These are phyloP conservation scores for Microtus pennsylvanicus DNA, from an alignment of 2,113 vertebrate genomes.

Conservation along the genomic window DNA sequence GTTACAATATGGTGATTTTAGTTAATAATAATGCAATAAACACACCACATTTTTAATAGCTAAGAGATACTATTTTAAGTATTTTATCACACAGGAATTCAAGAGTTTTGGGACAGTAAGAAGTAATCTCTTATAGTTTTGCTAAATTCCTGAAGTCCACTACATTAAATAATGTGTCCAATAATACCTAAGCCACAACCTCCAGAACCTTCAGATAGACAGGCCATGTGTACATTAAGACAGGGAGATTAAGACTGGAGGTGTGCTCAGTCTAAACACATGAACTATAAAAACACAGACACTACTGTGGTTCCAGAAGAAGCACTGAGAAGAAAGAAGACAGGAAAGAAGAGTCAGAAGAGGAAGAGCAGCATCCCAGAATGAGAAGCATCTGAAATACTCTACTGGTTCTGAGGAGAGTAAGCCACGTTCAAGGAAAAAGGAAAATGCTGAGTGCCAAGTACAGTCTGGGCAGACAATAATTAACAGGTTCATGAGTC, in stretches of 20 bases:
- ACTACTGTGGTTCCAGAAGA: not conserved
- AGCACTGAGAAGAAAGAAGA: not conserved
- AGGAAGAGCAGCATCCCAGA: not conserved
- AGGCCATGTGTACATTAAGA: not conserved
- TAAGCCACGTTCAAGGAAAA: not conserved
- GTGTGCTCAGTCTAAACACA: not conserved
- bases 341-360: not conserved
- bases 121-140: not conserved
- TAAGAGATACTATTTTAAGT: not conserved
- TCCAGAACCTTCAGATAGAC: not conserved
- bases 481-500: not conserved
- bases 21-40: not conserved
- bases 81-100: not conserved
- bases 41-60: not conserved
- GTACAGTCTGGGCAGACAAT: not conserved
- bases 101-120: not conserved
- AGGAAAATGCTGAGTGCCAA: not conserved
- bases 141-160: not conserved
- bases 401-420: not conserved
- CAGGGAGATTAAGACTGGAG: not conserved
- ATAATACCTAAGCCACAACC: not conserved
- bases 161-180: not conserved
- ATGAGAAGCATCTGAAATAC: not conserved
- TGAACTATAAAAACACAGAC: not conserved
- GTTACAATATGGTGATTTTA: not conserved